Evolutionary conservation across 2,888 invertebrate genomes (phyloP).

Genomic region (Hemaris fuciformis): DNA sequence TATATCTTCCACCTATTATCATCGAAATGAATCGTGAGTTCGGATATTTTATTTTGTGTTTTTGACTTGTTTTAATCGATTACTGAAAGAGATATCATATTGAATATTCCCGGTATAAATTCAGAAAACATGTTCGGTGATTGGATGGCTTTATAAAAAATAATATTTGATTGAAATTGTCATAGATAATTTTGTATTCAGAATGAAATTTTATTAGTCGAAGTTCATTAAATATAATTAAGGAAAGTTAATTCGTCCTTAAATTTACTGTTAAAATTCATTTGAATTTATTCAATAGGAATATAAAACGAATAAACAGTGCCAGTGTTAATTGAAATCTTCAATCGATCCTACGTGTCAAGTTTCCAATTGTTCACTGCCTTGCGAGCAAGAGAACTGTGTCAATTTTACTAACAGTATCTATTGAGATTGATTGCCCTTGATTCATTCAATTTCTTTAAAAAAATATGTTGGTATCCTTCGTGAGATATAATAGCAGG

Average conservation of each 20-base stretch:
- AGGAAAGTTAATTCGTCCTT: too few relatives aligned
- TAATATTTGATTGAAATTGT: too few relatives aligned
- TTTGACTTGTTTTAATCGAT: neutral
- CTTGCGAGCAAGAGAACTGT: neutral
- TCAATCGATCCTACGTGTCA: neutral
- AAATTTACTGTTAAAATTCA: too few relatives aligned
- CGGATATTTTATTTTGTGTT: neutral
- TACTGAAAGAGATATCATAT: neutral
- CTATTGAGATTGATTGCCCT: neutral
- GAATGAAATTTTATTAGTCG: too few relatives aligned
- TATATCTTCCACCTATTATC: neutral
- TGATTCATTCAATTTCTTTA: neutral
- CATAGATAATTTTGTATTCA: too few relatives aligned
- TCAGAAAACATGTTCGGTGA: too few relatives aligned
- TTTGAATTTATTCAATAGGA: neutral
- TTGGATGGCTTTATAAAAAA: too few relatives aligned
- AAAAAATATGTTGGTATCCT: neutral
- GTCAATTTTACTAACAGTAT: neutral
- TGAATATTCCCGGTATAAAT: too few relatives aligned
- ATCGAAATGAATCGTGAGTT: conserved; percentile 15
- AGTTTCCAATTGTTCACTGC: neutral
- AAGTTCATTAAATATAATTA: too few relatives aligned
- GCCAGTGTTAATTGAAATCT: neutral
- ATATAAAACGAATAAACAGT: neutral
- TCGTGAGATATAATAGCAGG: neutral